Evolutionary conservation across 2,113 vertebrate species (phyloP).

Genomic region (Scomber colias): DNA sequence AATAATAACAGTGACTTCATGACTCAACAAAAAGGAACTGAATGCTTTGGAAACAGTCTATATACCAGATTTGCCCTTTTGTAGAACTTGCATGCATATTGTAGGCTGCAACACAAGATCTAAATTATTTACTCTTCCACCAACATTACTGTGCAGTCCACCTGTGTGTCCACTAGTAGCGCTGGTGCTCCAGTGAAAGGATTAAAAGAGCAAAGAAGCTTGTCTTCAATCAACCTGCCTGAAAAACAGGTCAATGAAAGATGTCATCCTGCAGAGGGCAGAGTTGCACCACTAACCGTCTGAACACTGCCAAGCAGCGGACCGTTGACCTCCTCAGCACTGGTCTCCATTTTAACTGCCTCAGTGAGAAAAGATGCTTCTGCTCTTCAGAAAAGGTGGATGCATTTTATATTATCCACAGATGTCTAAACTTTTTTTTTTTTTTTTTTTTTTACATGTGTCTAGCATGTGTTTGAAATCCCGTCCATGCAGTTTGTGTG

Average conservation of each 20-base stretch:
- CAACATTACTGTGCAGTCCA: conserved; percentile 31
- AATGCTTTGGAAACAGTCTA: neutral
- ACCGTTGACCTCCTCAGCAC: conserved; percentile 33
- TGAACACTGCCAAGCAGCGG: neutral
- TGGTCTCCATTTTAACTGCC: conserved; percentile 63
- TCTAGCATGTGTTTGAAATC: neutral
- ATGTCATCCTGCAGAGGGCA: conserved; percentile 82
- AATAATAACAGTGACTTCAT: neutral
- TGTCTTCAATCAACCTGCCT: neutral
- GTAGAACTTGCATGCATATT: neutral
- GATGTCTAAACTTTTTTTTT: neutral
- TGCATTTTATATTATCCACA: conserved; percentile 1
- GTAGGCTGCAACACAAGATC: neutral
- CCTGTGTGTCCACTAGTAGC: conserved; percentile 29
- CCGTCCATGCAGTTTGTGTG: neutral
- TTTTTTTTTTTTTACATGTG: neutral
- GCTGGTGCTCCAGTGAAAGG: conserved; percentile 21
- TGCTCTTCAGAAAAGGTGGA: neutral
- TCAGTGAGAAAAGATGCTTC: neutral
- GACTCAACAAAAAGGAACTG: neutral
- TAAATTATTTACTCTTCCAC: neutral
- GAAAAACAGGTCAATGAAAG: conserved; percentile 37
- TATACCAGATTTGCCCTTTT: neutral
- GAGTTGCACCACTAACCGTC: conserved; percentile 70
- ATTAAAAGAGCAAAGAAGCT: neutral